phyloP scores from a whole-genome alignment of 2,888 invertebrate species.

The Ischnus inquisitorius region DNA sequence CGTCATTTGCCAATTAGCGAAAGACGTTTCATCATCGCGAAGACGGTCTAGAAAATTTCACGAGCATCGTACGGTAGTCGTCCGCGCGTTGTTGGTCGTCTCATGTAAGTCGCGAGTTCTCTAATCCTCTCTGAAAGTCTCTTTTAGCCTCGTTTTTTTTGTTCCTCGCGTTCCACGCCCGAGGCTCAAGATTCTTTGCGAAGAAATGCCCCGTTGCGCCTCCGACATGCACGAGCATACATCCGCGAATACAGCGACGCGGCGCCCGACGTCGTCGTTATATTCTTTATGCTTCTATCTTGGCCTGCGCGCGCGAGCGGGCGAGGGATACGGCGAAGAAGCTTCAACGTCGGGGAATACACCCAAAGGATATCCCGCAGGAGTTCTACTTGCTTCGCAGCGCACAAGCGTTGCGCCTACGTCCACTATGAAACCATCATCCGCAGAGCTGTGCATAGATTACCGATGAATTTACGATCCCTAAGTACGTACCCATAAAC shows the following conservation, averaged over 20 bases:
- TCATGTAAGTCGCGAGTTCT: conserved; percentile 18
- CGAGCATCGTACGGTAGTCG: background rate
- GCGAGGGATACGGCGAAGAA: background rate
- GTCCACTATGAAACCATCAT: conserved; percentile 2
- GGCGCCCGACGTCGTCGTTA: conserved; percentile 26
- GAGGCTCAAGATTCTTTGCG: conserved; percentile 32
- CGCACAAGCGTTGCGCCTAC: conserved; percentile 16
- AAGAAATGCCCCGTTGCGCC: background rate
- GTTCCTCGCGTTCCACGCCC: conserved; percentile 27
- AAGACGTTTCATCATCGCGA: background rate
- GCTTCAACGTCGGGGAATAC: conserved; percentile 23
- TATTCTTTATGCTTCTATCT: conserved; percentile 31
- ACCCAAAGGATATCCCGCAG: conserved; percentile 15
- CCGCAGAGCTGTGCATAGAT: conserved; percentile 57
- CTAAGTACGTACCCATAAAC: conserved; percentile 54
- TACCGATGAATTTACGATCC: conserved; percentile 59
- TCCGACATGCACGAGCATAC: background rate
- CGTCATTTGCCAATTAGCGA: background rate
- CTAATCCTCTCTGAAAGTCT: conserved; percentile 27
- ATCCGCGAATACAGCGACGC: background rate
- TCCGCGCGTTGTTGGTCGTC: conserved; percentile 10
- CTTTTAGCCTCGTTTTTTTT: background rate
- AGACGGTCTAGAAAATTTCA: conserved; percentile 4
- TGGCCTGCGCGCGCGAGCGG: background rate
- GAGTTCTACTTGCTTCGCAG: conserved; percentile 45